Percentiles rank a stretch among this genome's conserved stretches.
These are phyloP conservation scores for Microcebus tavaratra DNA, from an alignment of 2,113 vertebrate genomes.

Conservation along the genomic window DNA sequence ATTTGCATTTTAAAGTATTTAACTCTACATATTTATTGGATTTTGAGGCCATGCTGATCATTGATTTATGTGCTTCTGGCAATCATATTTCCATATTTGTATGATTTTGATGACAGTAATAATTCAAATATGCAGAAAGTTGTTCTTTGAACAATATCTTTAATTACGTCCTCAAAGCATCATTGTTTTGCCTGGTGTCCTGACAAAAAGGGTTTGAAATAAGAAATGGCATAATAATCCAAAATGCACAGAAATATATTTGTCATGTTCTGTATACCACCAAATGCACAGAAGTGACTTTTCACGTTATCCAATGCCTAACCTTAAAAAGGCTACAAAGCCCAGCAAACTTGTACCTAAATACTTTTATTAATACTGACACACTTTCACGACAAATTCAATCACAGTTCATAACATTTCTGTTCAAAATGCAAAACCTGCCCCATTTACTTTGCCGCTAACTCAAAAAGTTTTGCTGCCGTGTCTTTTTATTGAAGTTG, in stretches of 20 bases:
- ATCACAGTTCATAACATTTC: slow-evolving; percentile 94
- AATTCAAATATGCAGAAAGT: slow-evolving; percentile 99
- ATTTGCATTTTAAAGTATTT: slow-evolving; percentile 99
- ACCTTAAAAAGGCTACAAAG: slow-evolving; percentile 89
- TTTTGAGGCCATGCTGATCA: slow-evolving; percentile 99
- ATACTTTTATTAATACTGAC: slow-evolving; percentile 97
- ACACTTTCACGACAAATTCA: slow-evolving; percentile 98
- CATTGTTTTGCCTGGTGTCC: slow-evolving; percentile 92
- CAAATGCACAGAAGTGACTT: slow-evolving; percentile 88
- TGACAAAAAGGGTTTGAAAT: slow-evolving; percentile 91
- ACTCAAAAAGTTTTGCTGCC: slow-evolving; percentile 93
- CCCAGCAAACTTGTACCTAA: slow-evolving; percentile 91
- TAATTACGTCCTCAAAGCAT: slow-evolving; percentile 99
- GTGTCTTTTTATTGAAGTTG: slow-evolving; percentile 92
- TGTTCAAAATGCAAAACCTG: slow-evolving; percentile 93
- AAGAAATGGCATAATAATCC: slow-evolving; percentile 90
- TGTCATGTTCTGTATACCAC: slow-evolving; percentile 86
- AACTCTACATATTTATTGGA: slow-evolving; percentile 99
- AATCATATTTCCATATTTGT: slow-evolving; percentile 99
- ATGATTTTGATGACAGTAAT: slow-evolving; percentile 99
- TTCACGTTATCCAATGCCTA: slow-evolving; percentile 88
- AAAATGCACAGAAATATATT: slow-evolving; percentile 87
- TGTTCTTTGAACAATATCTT: slow-evolving; percentile 99
- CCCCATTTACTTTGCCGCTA: slow-evolving; percentile 92
- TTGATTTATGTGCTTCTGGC: slow-evolving; percentile 99